Conservation (phyloP, 1,140 invertebrate genomes). For the Cataglyphis hispanica region DNA sequence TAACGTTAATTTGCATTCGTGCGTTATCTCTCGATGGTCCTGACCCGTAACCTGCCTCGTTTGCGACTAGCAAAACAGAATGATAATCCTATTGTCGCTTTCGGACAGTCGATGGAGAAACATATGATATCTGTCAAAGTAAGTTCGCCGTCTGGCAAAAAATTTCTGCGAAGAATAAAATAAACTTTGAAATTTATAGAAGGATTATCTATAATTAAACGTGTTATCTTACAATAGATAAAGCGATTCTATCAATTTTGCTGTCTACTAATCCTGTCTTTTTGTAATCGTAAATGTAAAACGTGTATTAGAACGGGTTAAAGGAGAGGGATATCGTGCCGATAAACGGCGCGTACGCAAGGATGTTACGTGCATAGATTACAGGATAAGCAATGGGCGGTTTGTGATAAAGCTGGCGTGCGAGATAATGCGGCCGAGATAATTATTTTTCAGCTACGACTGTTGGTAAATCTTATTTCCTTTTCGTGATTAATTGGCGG, state of each 20-base stretch:
- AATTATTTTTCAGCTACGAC: constrained; percentile 71
- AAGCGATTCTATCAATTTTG: neutral
- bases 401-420: constrained; percentile 66
- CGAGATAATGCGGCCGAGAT: constrained; percentile 70
- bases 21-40: constrained; percentile 41
- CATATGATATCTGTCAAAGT: neutral
- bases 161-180: neutral
- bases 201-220: neutral
- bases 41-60: constrained; percentile 1
- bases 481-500: constrained; percentile 61
- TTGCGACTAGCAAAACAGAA: constrained; percentile 24
- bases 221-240: neutral
- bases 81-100: neutral
- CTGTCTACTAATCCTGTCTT: neutral
- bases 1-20: constrained; percentile 78
- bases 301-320: neutral
- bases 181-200: neutral
- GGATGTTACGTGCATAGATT: constrained; percentile 68
- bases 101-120: constrained; percentile 18
- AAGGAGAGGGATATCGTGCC: constrained; percentile 9
- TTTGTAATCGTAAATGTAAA: neutral
- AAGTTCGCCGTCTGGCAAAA: neutral
- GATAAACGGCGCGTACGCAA: constrained; percentile 43
- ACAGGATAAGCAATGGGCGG: constrained; percentile 54
- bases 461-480: constrained; percentile 58